A percentile compares a stretch with the other conserved stretches of the same genome.
These are phyloP conservation scores for Aphelinus atriplicis DNA, from an alignment of 1,140 invertebrate genomes.

Conservation along the genomic window DNA sequence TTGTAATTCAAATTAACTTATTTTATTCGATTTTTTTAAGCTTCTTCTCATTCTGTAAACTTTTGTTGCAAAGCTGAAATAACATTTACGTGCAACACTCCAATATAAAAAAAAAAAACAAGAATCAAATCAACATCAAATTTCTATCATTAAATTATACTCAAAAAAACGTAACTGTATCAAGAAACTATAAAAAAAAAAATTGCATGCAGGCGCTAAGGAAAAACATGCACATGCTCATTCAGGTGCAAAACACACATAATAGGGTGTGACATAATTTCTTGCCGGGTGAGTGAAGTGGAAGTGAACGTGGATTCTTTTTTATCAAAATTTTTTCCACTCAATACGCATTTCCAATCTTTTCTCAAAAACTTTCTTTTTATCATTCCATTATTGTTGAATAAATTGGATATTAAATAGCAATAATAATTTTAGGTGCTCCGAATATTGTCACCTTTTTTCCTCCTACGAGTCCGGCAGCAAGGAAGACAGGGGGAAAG, in stretches of 20 bases:
- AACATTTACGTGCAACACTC: conserved; percentile 59
- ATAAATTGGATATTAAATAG: conserved; percentile 49
- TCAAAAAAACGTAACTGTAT: too few relatives aligned
- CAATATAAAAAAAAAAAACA: conserved; percentile 43
- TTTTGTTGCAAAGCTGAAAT: conserved; percentile 12
- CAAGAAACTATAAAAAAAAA: too few relatives aligned
- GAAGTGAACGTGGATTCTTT: conserved; percentile 55
- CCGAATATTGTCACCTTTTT: conserved; percentile 76
- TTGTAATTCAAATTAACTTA: too few relatives aligned
- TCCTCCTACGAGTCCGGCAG: conserved; percentile 74
- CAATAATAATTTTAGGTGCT: conserved; percentile 68
- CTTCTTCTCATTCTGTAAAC: not conserved
- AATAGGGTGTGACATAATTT: conserved; percentile 55
- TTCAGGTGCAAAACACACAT: conserved; percentile 57
- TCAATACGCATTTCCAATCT: conserved; percentile 34
- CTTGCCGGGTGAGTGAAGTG: conserved; percentile 53
- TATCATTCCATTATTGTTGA: conserved; percentile 43
- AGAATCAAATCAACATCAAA: not conserved
- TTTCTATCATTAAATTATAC: too few relatives aligned
- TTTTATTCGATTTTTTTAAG: too few relatives aligned
- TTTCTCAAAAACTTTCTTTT: conserved; percentile 41
- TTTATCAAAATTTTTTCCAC: conserved; percentile 40
- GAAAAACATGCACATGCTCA: conserved; percentile 62
- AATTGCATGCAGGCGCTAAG: conserved; percentile 48
- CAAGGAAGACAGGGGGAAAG: conserved; percentile 71